Conservation (phyloP, 2,888 invertebrate genomes). For the Scaptodrosophila latifasciaeformis region DNA sequence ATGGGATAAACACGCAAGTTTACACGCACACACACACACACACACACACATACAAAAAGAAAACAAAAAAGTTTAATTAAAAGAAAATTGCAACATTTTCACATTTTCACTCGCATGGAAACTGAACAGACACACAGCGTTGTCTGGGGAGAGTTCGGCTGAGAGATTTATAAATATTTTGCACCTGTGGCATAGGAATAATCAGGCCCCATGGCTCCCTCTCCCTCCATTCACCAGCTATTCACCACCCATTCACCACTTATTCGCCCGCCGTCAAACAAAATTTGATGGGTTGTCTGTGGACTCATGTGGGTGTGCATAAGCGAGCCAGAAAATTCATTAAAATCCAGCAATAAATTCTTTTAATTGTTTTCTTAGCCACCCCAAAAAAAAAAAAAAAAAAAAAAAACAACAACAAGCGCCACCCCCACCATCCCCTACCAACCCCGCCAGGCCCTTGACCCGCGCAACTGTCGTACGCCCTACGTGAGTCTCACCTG, state of each 20-base stretch:
- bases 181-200: constrained; percentile 54
- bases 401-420: too few relatives aligned
- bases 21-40: background rate
- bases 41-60: background rate
- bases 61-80: constrained; percentile 48
- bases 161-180: constrained; percentile 47
- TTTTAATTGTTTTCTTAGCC: constrained; percentile 58
- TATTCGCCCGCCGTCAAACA: too few relatives aligned
- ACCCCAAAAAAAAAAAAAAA: too few relatives aligned
- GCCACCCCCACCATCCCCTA: too few relatives aligned
- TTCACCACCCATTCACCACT: too few relatives aligned
- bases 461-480: background rate
- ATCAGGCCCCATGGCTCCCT: background rate
- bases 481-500: background rate
- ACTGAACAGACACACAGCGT: constrained; percentile 3
- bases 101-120: constrained; percentile 9
- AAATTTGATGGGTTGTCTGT: too few relatives aligned
- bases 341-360: constrained; percentile 59
- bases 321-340: constrained; percentile 64
- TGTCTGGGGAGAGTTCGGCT: background rate
- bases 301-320: constrained; percentile 33
- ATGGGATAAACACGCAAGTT: background rate
- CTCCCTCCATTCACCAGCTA: background rate
- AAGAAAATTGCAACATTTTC: constrained; percentile 36
- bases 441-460: background rate